These are phyloP conservation scores for Trimorus sp. DNA, from an alignment of 2,888 invertebrate species.

Conservation along the genomic window DNA sequence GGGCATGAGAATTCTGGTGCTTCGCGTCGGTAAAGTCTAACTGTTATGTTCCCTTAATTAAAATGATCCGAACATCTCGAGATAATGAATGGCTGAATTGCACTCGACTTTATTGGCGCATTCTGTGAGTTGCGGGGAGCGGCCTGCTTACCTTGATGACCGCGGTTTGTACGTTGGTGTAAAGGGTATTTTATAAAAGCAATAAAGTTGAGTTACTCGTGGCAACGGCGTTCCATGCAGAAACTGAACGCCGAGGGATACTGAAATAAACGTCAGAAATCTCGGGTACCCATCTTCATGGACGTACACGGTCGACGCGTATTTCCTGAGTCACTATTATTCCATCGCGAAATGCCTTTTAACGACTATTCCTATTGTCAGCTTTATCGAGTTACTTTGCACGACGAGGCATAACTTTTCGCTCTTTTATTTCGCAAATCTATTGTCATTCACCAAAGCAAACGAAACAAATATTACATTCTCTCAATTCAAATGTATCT, in stretches of 20 bases:
- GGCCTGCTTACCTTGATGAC: slow-evolving; percentile 30
- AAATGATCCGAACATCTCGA: background rate
- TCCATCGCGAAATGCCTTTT: slow-evolving; percentile 54
- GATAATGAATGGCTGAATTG: slow-evolving; percentile 3
- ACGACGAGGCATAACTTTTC: slow-evolving; percentile 43
- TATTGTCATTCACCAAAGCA: too few species aligned
- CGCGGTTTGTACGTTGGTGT: slow-evolving; percentile 36
- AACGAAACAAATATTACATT: too few species aligned
- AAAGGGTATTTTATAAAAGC: slow-evolving; percentile 54
- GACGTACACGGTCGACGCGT: slow-evolving; percentile 38
- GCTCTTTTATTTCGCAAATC: background rate
- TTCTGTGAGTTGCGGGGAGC: slow-evolving; percentile 14
- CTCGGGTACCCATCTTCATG: slow-evolving; percentile 48
- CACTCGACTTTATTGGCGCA: slow-evolving; percentile 29
- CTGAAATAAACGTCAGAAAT: slow-evolving; percentile 56
- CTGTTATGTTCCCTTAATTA: background rate
- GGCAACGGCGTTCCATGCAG: slow-evolving; percentile 28
- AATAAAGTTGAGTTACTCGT: slow-evolving; percentile 51
- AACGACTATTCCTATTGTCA: slow-evolving; percentile 51
- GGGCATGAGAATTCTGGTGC: too few species aligned
- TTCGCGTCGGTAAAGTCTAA: background rate
- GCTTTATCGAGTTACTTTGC: slow-evolving; percentile 52
- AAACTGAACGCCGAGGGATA: slow-evolving; percentile 42
- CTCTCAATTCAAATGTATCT: too few species aligned
- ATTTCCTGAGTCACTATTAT: slow-evolving; percentile 55